These are phyloP conservation scores for Drosophila paranaensis DNA, from an alignment of 2,888 invertebrate genomes.

Conservation along the genomic window DNA sequence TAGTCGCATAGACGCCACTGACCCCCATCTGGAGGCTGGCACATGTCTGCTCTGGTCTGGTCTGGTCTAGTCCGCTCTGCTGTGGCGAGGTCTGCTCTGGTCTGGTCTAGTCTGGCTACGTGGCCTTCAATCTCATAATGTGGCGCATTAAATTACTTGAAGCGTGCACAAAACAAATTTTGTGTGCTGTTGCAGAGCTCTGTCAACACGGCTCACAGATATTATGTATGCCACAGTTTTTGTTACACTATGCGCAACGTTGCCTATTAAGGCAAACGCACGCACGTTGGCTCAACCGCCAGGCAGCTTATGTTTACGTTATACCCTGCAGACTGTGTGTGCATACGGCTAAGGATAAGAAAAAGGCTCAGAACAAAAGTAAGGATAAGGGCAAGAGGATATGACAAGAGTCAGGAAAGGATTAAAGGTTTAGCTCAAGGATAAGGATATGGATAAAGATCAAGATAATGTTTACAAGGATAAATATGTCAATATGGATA, in stretches of 20 bases:
- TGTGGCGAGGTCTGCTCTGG: not conserved
- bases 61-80: constrained; percentile 14
- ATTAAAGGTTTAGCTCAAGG: not conserved
- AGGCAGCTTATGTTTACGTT: not conserved
- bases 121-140: constrained; percentile 62
- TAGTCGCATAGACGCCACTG: constrained; percentile 38
- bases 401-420: not conserved
- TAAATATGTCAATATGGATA: not conserved
- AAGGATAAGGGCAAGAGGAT: not conserved
- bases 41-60: constrained; percentile 41
- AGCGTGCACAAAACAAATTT: constrained; percentile 49
- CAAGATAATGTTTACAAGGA: not conserved
- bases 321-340: constrained; percentile 25
- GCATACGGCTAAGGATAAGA: not conserved
- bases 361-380: not conserved
- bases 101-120: constrained; percentile 8
- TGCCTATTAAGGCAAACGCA: constrained; percentile 63
- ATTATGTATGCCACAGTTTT: constrained; percentile 47
- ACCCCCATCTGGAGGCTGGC: constrained; percentile 28
- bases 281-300: constrained; percentile 39
- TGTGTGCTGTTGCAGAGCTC: constrained; percentile 21
- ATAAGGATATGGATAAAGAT: not conserved
- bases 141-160: constrained; percentile 62
- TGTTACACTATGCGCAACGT: constrained; percentile 39
- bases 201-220: constrained; percentile 44